phyloP scores from a whole-genome alignment of 2,113 vertebrate genomes.

The Meriones unguiculatus region DNA sequence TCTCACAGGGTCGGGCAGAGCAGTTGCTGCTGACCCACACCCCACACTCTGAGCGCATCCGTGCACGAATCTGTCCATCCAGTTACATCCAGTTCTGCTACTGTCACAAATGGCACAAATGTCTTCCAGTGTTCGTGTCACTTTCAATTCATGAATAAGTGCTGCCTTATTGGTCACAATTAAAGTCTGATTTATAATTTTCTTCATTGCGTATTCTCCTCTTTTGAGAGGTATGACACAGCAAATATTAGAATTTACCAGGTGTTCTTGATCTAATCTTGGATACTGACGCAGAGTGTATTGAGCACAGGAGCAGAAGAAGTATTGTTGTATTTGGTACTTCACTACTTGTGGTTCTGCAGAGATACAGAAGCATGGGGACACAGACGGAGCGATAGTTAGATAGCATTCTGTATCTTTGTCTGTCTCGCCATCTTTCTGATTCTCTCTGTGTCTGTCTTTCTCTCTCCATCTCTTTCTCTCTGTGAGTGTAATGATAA shows the following conservation, averaged over 20 bases:
- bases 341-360: background rate
- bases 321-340: background rate
- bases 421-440: background rate
- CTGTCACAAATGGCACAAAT: slow-evolving; percentile 1
- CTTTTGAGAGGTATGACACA: slow-evolving; percentile 4
- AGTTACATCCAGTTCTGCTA: background rate
- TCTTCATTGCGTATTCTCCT: slow-evolving; percentile 10
- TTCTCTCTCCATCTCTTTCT: background rate
- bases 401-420: background rate
- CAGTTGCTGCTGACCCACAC: background rate
- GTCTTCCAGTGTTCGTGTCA: slow-evolving; percentile 47
- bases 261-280: slow-evolving; percentile 20
- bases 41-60: background rate
- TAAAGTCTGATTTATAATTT: slow-evolving; percentile 41
- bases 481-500: background rate
- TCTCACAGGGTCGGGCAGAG: background rate
- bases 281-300: background rate
- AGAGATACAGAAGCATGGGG: background rate
- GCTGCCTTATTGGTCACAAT: slow-evolving; percentile 32
- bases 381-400: background rate
- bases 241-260: slow-evolving; percentile 28
- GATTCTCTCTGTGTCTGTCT: background rate
- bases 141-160: slow-evolving; percentile 1
- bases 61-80: background rate
- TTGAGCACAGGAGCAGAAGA: background rate